A percentile compares a stretch with the other conserved stretches of the same genome.
phyloP scores from a whole-genome alignment of 1,140 invertebrate genomes.

The Ctenoplectra terminalis region DNA sequence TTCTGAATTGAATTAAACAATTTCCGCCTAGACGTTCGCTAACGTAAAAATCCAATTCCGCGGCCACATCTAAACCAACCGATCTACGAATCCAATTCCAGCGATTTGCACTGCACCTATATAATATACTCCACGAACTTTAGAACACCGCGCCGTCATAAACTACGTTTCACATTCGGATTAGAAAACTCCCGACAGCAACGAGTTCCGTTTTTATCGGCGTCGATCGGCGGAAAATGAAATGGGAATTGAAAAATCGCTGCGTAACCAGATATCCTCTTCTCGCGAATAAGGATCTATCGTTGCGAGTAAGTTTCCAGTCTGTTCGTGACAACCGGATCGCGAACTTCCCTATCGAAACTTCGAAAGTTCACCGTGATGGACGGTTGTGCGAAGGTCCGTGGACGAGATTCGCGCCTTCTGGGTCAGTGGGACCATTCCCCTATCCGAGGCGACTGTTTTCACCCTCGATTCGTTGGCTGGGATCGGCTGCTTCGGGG shows the following conservation, averaged over 20 bases:
- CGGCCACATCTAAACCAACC: too few relatives aligned
- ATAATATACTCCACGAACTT: neutral
- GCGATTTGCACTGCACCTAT: too few relatives aligned
- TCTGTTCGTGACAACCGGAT: slow-evolving; percentile 34
- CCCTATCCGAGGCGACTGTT: slow-evolving; percentile 15
- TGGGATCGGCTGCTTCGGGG: neutral
- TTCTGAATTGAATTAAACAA: too few relatives aligned
- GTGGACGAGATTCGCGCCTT: neutral
- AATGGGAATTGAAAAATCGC: slow-evolving; percentile 33
- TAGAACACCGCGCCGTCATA: too few relatives aligned
- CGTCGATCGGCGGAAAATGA: slow-evolving; percentile 20
- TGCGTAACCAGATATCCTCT: neutral
- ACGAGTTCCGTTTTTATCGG: neutral
- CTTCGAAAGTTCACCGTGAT: slow-evolving; percentile 53
- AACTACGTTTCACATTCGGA: neutral
- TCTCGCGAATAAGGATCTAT: neutral
- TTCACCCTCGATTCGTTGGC: slow-evolving; percentile 34
- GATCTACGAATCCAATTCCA: too few relatives aligned
- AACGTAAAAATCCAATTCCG: too few relatives aligned
- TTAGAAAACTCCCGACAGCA: neutral
- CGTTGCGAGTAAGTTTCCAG: slow-evolving; percentile 32
- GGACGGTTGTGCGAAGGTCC: slow-evolving; percentile 19
- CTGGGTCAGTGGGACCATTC: slow-evolving; percentile 55
- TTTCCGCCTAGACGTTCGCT: too few relatives aligned
- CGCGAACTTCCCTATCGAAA: slow-evolving; percentile 44